Evolutionary conservation across 2,888 invertebrate species (phyloP).

Genomic region (Drosophila stalkeri): DNA sequence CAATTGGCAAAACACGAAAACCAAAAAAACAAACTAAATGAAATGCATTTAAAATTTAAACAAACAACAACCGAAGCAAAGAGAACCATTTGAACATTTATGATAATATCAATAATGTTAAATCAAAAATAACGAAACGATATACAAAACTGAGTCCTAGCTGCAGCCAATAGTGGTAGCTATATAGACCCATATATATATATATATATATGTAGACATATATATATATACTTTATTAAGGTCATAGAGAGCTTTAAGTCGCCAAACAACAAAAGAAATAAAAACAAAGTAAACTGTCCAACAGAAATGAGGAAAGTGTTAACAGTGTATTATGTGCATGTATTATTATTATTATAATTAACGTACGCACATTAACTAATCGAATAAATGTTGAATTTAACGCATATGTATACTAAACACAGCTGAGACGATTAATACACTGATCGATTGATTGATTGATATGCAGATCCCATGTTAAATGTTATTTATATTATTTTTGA

Average conservation of each 20-base stretch:
- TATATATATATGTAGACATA: slow-evolving; percentile 17
- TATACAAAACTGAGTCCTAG: slow-evolving; percentile 62
- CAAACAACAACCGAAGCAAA: slow-evolving; percentile 15
- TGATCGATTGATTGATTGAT: slow-evolving; percentile 25
- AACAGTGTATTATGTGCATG: slow-evolving; percentile 62
- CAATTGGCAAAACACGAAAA: slow-evolving; percentile 29
- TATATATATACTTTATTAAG: slow-evolving; percentile 18
- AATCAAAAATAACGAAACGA: slow-evolving; percentile 46
- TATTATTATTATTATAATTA: slow-evolving; percentile 53
- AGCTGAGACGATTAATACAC: slow-evolving; percentile 14
- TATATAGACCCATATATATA: slow-evolving; percentile 1
- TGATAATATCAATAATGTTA: slow-evolving; percentile 32
- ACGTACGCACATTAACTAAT: slow-evolving; percentile 63
- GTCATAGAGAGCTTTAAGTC: slow-evolving; percentile 54
- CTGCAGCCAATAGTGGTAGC: slow-evolving; percentile 47
- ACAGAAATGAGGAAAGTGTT: slow-evolving; percentile 28
- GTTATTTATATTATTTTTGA: slow-evolving; percentile 7
- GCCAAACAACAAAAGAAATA: slow-evolving; percentile 29
- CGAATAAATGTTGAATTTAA: slow-evolving; percentile 80
- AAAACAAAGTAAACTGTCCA: slow-evolving; percentile 16
- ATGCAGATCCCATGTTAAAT: slow-evolving; percentile 31
- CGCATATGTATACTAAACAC: slow-evolving; percentile 62
- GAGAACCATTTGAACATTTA: slow-evolving; percentile 27
- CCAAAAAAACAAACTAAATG: slow-evolving; percentile 12
- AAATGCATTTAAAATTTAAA: slow-evolving; percentile 59